phyloP scores from a whole-genome alignment of 2,888 invertebrate genomes.

The Cephus rjabovi region DNA sequence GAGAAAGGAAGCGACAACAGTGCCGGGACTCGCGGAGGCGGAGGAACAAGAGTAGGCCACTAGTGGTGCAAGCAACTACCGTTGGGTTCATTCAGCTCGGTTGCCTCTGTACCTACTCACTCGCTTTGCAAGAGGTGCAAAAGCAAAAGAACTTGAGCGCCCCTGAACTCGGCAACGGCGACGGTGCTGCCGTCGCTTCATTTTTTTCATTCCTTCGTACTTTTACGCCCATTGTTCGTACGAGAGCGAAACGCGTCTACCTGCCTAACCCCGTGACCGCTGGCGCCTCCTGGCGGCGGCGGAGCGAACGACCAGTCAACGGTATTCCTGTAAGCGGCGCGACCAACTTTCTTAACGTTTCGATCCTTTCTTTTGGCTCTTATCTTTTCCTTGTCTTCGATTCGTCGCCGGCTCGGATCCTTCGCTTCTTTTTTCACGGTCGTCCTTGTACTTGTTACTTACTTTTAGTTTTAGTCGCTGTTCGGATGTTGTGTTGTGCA shows the following conservation, averaged over 20 bases:
- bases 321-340: too few relatives aligned
- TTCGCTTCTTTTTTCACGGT: too few relatives aligned
- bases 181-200: slow-evolving; percentile 40
- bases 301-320: too few relatives aligned
- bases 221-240: slow-evolving; percentile 3
- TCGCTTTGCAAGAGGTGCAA: slow-evolving; percentile 38
- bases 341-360: too few relatives aligned
- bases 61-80: slow-evolving; percentile 47
- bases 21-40: neutral
- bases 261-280: neutral
- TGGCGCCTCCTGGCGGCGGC: too few relatives aligned
- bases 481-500: too few relatives aligned
- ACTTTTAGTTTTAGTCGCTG: too few relatives aligned
- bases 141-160: slow-evolving; percentile 56
- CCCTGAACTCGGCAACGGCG: slow-evolving; percentile 57
- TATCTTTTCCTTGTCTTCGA: too few relatives aligned
- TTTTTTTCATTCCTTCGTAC: neutral
- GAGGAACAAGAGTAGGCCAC: slow-evolving; percentile 45
- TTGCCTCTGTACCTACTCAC: slow-evolving; percentile 46
- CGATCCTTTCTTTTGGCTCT: too few relatives aligned
- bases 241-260: slow-evolving; percentile 2
- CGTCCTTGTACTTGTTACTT: too few relatives aligned
- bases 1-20: neutral
- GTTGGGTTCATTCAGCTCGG: slow-evolving; percentile 49
- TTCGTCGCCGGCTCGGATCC: too few relatives aligned